Conservation (phyloP, 2,113 vertebrate genomes). For the human (Homo sapiens) region DNA sequence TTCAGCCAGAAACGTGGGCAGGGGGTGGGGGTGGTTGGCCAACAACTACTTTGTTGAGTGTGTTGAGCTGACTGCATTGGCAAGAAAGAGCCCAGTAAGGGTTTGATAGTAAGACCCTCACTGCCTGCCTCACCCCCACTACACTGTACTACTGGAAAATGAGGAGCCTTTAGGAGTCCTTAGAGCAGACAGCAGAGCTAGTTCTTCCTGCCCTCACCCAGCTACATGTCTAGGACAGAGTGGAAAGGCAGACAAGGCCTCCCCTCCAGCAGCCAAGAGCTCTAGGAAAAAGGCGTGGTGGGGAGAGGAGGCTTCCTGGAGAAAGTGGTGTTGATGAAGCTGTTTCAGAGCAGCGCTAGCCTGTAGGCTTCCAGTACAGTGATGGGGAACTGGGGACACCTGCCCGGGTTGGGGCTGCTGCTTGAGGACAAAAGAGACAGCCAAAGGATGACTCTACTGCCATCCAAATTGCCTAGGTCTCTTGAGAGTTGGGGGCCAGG, state of each 20-base stretch:
- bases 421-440: background rate
- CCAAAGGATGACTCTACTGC: background rate
- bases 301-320: background rate
- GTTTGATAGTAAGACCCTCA: background rate
- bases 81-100: background rate
- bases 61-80: fast-evolving
- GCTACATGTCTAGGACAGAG: background rate
- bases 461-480: background rate
- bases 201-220: background rate
- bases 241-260: background rate
- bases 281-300: background rate
- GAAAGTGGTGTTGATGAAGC: too few species aligned
- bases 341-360: background rate
- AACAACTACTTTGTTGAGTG: fast-evolving
- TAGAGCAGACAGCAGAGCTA: background rate
- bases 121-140: too few species aligned
- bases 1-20: background rate
- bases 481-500: too few species aligned
- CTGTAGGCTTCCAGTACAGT: background rate
- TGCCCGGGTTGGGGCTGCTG: background rate
- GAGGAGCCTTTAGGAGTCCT: background rate
- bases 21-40: background rate
- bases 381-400: too few species aligned
- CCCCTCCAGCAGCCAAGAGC: background rate
- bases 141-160: background rate